Conservation (phyloP, 1,140 invertebrate genomes). For the Cyclina sinensis region DNA sequence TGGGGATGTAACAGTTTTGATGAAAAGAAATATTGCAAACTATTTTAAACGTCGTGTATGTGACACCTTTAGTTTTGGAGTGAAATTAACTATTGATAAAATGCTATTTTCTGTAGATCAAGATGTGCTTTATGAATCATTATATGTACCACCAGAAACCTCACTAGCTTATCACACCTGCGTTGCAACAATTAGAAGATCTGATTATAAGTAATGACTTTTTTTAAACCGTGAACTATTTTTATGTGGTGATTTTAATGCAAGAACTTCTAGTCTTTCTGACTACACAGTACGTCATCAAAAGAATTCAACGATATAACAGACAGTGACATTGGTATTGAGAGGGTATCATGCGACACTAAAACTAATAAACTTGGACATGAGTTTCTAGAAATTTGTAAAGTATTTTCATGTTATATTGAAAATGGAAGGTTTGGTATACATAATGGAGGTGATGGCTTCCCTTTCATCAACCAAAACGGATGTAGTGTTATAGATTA, state of each 20-base stretch:
- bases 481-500: neutral
- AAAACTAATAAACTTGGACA: slow-evolving; percentile 19
- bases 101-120: neutral
- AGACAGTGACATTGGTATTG: neutral
- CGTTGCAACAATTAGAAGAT: slow-evolving; percentile 16
- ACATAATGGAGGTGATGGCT: neutral
- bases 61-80: slow-evolving; percentile 33
- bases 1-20: neutral
- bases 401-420: slow-evolving; percentile 14
- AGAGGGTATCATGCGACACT: neutral
- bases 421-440: neutral
- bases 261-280: slow-evolving; percentile 2
- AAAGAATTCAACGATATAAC: neutral
- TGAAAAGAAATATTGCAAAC: slow-evolving; percentile 12
- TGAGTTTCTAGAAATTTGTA: slow-evolving; percentile 21
- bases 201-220: slow-evolving; percentile 3
- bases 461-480: slow-evolving; percentile 2
- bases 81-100: slow-evolving; percentile 4
- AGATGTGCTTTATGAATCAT: neutral
- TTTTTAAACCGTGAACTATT: neutral
- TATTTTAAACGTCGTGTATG: slow-evolving; percentile 31
- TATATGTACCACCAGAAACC: slow-evolving; percentile 4
- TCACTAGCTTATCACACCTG: slow-evolving; percentile 4
- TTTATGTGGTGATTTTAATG: slow-evolving; percentile 33
- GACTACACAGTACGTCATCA: slow-evolving; percentile 3